Percentiles rank a stretch among this genome's conserved stretches.
Evolutionary conservation across 2,113 vertebrate species (phyloP).

Genomic region (Collichthys lucidus): DNA sequence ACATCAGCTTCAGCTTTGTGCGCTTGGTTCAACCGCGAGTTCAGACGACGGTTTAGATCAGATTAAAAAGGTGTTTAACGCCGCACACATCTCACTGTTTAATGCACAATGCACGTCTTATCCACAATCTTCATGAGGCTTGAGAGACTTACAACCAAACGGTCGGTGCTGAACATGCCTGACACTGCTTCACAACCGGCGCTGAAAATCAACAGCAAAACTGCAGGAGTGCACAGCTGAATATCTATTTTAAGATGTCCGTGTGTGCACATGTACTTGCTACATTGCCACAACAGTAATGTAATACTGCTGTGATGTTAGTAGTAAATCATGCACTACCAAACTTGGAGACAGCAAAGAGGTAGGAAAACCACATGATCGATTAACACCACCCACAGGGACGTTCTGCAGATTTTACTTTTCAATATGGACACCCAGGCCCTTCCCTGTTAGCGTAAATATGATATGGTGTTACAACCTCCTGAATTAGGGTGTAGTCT

Average conservation of each 20-base stretch:
- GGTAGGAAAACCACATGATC: constrained; percentile 25
- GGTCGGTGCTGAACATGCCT: background rate
- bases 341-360: background rate
- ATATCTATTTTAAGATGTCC: constrained; percentile 51
- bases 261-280: background rate
- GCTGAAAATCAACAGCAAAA: constrained; percentile 17
- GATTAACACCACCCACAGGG: constrained; percentile 25
- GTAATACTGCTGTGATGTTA: constrained; percentile 31
- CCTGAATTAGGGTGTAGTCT: background rate
- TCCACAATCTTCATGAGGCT: background rate
- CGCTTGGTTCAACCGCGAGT: background rate
- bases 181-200: constrained; percentile 10
- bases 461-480: background rate
- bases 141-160: background rate
- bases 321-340: constrained; percentile 1
- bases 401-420: background rate
- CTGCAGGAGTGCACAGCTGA: constrained; percentile 35
- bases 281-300: constrained; percentile 37
- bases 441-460: background rate
- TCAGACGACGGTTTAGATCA: constrained; percentile 33
- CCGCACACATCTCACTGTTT: constrained; percentile 20
- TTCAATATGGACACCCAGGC: background rate
- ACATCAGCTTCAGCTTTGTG: constrained; percentile 15
- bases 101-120: constrained; percentile 9
- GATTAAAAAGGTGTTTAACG: constrained; percentile 47